phyloP scores from a whole-genome alignment of 2,888 invertebrate species.

The Beris chalybata region DNA sequence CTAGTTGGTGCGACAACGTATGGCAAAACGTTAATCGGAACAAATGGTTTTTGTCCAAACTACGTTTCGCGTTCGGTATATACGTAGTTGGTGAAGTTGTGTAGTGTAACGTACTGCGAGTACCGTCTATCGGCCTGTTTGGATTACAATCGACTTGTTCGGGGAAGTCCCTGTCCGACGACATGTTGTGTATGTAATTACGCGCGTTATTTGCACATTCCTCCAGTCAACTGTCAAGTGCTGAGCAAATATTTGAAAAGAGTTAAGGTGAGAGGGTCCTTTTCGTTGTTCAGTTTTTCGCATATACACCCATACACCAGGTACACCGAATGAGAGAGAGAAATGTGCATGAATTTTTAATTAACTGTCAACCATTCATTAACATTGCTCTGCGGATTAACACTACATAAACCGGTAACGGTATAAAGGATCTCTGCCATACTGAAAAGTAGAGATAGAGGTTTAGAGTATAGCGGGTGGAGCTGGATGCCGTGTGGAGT shows the following conservation, averaged over 20 bases:
- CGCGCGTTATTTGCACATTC: constrained; percentile 10
- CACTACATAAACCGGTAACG: neutral
- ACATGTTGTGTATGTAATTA: constrained; percentile 8
- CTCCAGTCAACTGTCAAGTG: constrained; percentile 11
- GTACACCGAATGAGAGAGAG: neutral
- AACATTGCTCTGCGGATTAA: neutral
- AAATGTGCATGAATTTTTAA: constrained; percentile 23
- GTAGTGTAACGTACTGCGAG: no score
- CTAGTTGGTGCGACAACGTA: neutral
- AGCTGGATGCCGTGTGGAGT: no score
- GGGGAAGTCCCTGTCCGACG: constrained; percentile 5
- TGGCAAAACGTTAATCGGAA: neutral
- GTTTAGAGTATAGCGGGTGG: no score
- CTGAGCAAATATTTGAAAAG: constrained; percentile 17
- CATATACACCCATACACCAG: constrained; percentile 4
- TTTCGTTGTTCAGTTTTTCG: neutral
- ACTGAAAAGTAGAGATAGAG: no score
- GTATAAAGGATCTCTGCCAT: neutral
- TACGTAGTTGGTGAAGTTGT: no score
- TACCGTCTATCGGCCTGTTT: no score
- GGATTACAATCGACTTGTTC: constrained; percentile 1
- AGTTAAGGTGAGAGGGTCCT: constrained; percentile 21
- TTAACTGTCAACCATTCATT: constrained; percentile 18
- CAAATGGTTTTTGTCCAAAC: no score
- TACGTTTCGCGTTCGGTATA: no score